phyloP scores from a whole-genome alignment of 2,888 invertebrate genomes.

The Pachycephus smyrnensis region DNA sequence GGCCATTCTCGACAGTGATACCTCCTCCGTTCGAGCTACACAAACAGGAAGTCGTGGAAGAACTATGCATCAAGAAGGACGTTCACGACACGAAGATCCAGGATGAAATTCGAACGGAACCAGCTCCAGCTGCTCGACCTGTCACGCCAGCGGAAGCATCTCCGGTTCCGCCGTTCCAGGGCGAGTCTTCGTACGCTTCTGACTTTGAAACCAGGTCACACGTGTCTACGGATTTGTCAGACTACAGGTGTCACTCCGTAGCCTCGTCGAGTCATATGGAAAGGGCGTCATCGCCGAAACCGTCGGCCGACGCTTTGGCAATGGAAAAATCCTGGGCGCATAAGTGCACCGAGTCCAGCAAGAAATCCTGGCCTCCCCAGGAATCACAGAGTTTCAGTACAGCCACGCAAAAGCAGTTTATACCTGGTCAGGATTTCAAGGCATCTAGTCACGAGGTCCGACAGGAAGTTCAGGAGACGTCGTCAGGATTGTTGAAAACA shows the following conservation, averaged over 20 bases:
- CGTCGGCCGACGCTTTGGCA: constrained; percentile 74
- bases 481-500: constrained; percentile 54
- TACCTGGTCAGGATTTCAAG: constrained; percentile 55
- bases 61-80: constrained; percentile 46
- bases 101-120: constrained; percentile 29
- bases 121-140: constrained; percentile 28
- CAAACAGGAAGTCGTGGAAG: constrained; percentile 45
- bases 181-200: constrained; percentile 50
- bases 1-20: constrained; percentile 41
- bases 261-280: constrained; percentile 49
- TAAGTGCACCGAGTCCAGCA: constrained; percentile 66
- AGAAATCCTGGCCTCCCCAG: constrained; percentile 70
- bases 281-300: constrained; percentile 65
- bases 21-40: constrained; percentile 54
- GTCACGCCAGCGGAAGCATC: constrained; percentile 21
- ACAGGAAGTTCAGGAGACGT: constrained; percentile 53
- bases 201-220: constrained; percentile 54
- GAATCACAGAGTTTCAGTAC: constrained; percentile 46
- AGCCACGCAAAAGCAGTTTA: constrained; percentile 47
- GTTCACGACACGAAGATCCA: constrained; percentile 34
- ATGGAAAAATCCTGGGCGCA: constrained; percentile 79
- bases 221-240: constrained; percentile 58
- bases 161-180: constrained; percentile 10
- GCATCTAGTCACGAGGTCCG: constrained; percentile 52
- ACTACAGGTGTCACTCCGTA: constrained; percentile 56